Base-by-base conservation (phyloP, 1,140 invertebrate genomes). In the Caerostris darwini region DNA sequence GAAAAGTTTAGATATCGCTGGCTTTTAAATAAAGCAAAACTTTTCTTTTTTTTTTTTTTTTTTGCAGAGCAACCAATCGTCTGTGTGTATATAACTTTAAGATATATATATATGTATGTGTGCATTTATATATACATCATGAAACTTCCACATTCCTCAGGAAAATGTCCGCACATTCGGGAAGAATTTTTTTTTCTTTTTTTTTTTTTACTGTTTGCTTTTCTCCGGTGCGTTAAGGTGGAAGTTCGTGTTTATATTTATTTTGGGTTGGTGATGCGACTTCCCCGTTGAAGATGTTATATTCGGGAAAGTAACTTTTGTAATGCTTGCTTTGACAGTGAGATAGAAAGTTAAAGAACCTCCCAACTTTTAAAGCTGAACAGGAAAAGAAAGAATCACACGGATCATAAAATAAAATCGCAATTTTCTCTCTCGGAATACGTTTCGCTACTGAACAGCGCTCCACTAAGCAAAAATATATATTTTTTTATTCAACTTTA, bases 1-100 rank as follows among this genome's bases (percentile, higher is more conserved):
- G 90, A 67, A 56, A 59, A 56, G 81, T 64, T 64, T 64, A 85
- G 90, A 82, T 81, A 82, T 59, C 56, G 82, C 69, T 57, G 50
- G 69, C 90, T 85, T 85, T 92, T 92, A 92, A 92, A 92, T 92
- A 92, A 92, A 92, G 67, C 77, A 19, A 61, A 92, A 92, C 90
- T 92, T 92, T 86, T 34, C 2, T 2, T 34, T 34, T 34, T 34
- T 34, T 2, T 34, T 34, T 34, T 34, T 34, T 34, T 58, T 89
- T 77, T 77, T 77, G 50, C 50, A 8, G 90, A 50, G 69, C 86
- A 57, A n/a, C 19, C 64, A 14, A 7, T 64, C 57, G 82, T 57
- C 19, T 82, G 83, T 56, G 7, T 67, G 83, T 85, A 34, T 85
- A 85, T 85, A 59, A 77, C 71, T 85, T 58, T 34, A 7, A 34